These are phyloP conservation scores for Bombus sibiricus DNA, from an alignment of 1,140 invertebrate species.

Conservation along the genomic window DNA sequence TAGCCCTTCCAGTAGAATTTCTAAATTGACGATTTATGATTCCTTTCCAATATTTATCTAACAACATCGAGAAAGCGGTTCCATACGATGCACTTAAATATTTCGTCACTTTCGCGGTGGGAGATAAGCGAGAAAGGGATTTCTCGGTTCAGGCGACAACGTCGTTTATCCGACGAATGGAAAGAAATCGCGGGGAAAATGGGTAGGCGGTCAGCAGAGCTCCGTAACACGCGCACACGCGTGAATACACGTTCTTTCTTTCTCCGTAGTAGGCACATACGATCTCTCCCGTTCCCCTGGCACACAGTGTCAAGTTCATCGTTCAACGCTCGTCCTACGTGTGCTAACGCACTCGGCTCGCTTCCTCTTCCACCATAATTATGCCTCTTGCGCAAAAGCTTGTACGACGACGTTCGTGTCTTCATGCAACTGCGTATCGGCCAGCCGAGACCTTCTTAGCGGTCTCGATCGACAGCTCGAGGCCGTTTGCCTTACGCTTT, in stretches of 20 bases:
- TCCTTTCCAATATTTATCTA: neutral
- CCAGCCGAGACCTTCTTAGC: slow-evolving; percentile 59
- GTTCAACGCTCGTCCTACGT: slow-evolving; percentile 70
- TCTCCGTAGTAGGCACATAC: neutral
- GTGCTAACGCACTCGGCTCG: slow-evolving; percentile 69
- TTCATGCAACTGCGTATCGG: slow-evolving; percentile 59
- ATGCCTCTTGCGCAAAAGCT: slow-evolving; percentile 69
- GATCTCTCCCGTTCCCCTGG: slow-evolving; percentile 21
- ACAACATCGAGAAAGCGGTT: neutral
- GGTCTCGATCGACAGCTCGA: slow-evolving; percentile 66
- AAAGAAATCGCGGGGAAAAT: slow-evolving; percentile 49
- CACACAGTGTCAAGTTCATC: slow-evolving; percentile 70
- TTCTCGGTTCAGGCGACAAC: neutral
- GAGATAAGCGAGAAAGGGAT: slow-evolving; percentile 13
- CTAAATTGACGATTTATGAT: neutral
- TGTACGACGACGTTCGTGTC: slow-evolving; percentile 65
- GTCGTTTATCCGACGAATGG: slow-evolving; percentile 44
- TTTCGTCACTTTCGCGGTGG: neutral
- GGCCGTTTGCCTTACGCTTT: slow-evolving; percentile 57
- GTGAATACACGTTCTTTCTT: slow-evolving; percentile 26
- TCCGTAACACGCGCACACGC: neutral
- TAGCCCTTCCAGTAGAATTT: neutral
- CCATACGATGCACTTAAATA: neutral
- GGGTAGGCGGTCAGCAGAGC: slow-evolving; percentile 45
- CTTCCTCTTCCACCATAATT: slow-evolving; percentile 69